Evolutionary conservation across 1,140 invertebrate genomes (phyloP), one percentile per base, ranked within the genome.

Genomic region (Tetragonula clypearis): DNA sequence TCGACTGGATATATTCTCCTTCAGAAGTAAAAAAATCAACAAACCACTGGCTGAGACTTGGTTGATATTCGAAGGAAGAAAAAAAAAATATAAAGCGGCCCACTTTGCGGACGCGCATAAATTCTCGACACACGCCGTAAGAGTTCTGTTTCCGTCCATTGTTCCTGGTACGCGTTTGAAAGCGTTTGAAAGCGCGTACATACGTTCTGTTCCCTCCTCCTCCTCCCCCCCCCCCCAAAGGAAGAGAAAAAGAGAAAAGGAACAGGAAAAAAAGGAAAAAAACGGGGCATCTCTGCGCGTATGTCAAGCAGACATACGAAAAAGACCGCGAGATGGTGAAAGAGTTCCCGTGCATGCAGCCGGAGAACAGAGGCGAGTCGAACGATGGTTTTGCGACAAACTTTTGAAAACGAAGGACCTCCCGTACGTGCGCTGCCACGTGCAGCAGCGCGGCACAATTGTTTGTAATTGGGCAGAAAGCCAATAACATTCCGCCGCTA

Each of bases 401-500:
- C 74, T 79, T 86, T 76, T 82, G 62, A 80, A 30, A 66, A 65
- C 60, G 77, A 35, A 80, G 68, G 79, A 60, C 41, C 56, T 23
- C 12, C 8, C 21, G 55, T 23, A 23, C 72, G 49, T 23, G 30
- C 58, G 66, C 69, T 84, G 81, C 65, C 75, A 85, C 65, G 85
- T 68, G 76, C 76, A 77, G 60, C 21, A 41, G 41, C 71, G 41
- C n/a, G 14, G 68, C 53, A 79, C 88, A 74, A 84, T 82, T 76
- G 78, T 82, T 80, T 66, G 84, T 86, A 88, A 86, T 82, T 80
- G 85, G 85, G 88, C 88, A 87, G 69, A 81, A 82, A 73, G 78
- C 88, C 88, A 90, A 90, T 89, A 79, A 89, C 82, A 79, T 90
- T 87, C 73, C 79, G 26, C 62, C 77, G 86, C 60, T 81, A 85